phyloP scores from a whole-genome alignment of 1,140 invertebrate species.

The Aporrectodea caliginosa region DNA sequence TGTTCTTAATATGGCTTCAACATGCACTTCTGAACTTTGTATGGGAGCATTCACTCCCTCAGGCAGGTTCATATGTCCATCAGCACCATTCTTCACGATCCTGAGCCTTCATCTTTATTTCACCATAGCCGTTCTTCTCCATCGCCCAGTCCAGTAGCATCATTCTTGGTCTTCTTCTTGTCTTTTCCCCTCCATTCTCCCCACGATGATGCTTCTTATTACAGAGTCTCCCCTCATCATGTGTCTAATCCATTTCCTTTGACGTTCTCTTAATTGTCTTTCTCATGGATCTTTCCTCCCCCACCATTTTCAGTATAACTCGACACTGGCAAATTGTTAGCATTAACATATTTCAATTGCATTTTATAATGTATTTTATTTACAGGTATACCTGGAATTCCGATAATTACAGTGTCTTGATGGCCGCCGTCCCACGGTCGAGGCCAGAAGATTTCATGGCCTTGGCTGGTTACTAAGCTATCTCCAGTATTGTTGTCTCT shows the following conservation, averaged over 20 bases:
- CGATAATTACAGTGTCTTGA: background rate
- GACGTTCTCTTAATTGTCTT: background rate
- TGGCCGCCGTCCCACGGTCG: background rate
- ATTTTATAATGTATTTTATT: too few relatives aligned
- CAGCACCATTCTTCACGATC: too few relatives aligned
- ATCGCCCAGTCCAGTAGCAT: too few relatives aligned
- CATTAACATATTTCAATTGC: too few relatives aligned
- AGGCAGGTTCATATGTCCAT: too few relatives aligned
- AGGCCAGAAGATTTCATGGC: background rate
- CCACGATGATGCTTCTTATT: background rate
- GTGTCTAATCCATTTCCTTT: background rate
- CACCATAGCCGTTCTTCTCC: too few relatives aligned
- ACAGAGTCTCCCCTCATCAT: background rate
- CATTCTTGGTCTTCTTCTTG: too few relatives aligned
- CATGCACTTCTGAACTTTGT: too few relatives aligned
- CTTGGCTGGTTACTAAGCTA: background rate
- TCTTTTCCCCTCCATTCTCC: too few relatives aligned
- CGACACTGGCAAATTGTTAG: background rate
- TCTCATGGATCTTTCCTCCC: background rate
- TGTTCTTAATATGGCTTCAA: too few relatives aligned
- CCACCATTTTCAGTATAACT: background rate
- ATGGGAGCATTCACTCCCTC: too few relatives aligned
- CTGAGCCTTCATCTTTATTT: too few relatives aligned
- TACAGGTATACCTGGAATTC: background rate
- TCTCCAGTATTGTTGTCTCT: background rate